Evolutionary conservation across 2,888 invertebrate species (phyloP).

Genomic region (Scaptomyza cyrtandrae): DNA sequence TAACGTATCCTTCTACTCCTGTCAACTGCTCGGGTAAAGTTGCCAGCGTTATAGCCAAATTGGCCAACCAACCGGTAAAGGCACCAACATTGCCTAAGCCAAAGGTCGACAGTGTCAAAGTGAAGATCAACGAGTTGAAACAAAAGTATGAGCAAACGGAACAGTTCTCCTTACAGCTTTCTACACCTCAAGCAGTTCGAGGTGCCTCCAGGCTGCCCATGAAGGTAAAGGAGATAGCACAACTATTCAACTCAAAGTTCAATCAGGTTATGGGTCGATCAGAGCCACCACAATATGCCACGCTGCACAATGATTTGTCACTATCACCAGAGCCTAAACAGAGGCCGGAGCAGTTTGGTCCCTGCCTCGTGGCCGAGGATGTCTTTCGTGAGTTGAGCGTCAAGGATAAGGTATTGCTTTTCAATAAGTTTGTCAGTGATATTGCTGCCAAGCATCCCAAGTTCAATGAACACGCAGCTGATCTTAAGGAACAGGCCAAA

Average conservation of each 20-base stretch:
- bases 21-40: constrained; percentile 59
- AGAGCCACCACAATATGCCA: constrained; percentile 51
- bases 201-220: constrained; percentile 49
- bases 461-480: constrained; percentile 68
- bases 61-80: constrained; percentile 46
- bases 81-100: constrained; percentile 26
- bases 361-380: constrained; percentile 79
- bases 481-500: constrained; percentile 61
- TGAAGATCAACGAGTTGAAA: constrained; percentile 71
- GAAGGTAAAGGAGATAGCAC: constrained; percentile 81
- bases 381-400: constrained; percentile 81
- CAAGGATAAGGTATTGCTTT: constrained; percentile 81
- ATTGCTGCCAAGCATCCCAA: constrained; percentile 76
- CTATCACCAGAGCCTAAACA: constrained; percentile 47
- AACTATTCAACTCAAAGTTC: constrained; percentile 80
- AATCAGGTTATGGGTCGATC: constrained; percentile 67
- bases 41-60: constrained; percentile 67
- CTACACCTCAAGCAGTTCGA: constrained; percentile 36
- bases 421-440: constrained; percentile 79
- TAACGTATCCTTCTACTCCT: neutral
- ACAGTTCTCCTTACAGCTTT: neutral
- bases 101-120: constrained; percentile 23
- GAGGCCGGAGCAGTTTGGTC: constrained; percentile 5
- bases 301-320: constrained; percentile 67
- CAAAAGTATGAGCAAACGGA: constrained; percentile 69